A percentile compares a stretch with the other conserved stretches of the same genome.
Evolutionary conservation across 1,140 invertebrate genomes (phyloP).

Genomic region (Pachypsylla venusta): DNA sequence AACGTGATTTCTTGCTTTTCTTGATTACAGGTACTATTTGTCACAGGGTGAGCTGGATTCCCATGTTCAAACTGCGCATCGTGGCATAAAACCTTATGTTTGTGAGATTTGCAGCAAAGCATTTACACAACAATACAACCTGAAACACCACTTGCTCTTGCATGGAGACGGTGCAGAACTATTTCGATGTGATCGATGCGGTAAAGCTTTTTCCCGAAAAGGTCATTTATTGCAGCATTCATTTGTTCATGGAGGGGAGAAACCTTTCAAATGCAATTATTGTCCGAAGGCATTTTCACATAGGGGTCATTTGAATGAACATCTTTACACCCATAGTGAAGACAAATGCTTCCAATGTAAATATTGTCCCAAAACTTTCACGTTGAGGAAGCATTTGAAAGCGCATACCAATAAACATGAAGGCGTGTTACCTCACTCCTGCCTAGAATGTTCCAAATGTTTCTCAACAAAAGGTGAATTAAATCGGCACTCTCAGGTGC

Average conservation of each 20-base stretch:
- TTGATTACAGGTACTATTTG: neutral
- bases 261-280: conserved; percentile 11
- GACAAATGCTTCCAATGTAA: conserved; percentile 27
- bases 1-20: too few relatives aligned
- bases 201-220: conserved; percentile 12
- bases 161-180: conserved; percentile 1
- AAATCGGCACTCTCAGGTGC: conserved; percentile 70
- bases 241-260: conserved; percentile 12
- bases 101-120: conserved; percentile 14
- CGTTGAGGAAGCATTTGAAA: conserved; percentile 29
- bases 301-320: conserved; percentile 40
- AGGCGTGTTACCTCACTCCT: conserved; percentile 3
- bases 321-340: conserved; percentile 31
- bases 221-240: conserved; percentile 9
- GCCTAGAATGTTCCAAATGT: conserved; percentile 9
- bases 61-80: neutral
- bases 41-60: conserved; percentile 1
- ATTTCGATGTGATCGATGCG: conserved; percentile 9
- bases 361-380: conserved; percentile 26
- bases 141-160: conserved; percentile 9
- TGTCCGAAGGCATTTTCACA: conserved; percentile 16
- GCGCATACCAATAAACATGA: conserved; percentile 24
- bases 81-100: conserved; percentile 5
- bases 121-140: conserved; percentile 12
- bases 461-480: conserved; percentile 3